phyloP scores from a whole-genome alignment of 2,888 invertebrate genomes.

The Drosophila phalerata region DNA sequence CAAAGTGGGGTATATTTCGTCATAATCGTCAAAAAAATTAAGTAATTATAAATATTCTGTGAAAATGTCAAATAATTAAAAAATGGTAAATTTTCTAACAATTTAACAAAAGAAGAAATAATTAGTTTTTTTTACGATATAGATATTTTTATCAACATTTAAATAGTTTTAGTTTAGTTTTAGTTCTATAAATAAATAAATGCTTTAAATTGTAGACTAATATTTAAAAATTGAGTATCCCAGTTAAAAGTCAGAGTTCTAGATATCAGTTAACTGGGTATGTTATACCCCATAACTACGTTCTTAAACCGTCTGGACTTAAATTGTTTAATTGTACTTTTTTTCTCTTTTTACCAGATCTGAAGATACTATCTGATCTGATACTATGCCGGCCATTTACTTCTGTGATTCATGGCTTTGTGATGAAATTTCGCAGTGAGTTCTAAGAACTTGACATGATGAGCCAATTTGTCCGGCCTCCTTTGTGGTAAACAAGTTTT shows the following conservation, averaged over 20 bases:
- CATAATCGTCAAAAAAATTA: no score
- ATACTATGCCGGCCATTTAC: slow-evolving; percentile 30
- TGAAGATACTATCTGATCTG: slow-evolving; percentile 11
- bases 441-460: slow-evolving; percentile 66
- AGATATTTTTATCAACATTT: no score
- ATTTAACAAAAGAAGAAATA: no score
- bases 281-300: background rate
- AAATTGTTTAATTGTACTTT: slow-evolving; percentile 1
- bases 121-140: no score
- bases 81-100: no score
- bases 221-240: no score
- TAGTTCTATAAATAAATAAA: no score
- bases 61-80: no score
- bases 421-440: slow-evolving; percentile 63
- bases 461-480: slow-evolving; percentile 50
- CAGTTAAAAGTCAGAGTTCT: no score
- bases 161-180: no score
- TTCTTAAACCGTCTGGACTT: background rate
- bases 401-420: slow-evolving; percentile 55
- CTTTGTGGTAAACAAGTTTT: slow-evolving; percentile 65
- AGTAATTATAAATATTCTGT: no score
- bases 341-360: background rate
- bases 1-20: background rate
- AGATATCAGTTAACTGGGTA: background rate
- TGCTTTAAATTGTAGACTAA: no score